Conservation (phyloP, 2,113 vertebrate genomes). For the Antigone vipio region DNA sequence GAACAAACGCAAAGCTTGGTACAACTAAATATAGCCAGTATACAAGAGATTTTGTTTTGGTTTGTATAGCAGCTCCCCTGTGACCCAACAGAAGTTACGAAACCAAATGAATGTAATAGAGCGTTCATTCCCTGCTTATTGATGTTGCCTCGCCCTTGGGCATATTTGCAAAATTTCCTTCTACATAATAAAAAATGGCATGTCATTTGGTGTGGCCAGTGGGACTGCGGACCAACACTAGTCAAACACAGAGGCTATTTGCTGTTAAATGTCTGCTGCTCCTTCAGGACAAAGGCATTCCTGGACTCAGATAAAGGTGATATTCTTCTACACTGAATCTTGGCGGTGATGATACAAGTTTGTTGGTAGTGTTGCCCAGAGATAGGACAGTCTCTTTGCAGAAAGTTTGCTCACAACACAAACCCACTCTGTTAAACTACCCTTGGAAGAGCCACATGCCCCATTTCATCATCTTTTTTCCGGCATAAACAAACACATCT, state of each 20-base stretch:
- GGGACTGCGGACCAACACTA: neutral
- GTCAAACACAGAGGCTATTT: neutral
- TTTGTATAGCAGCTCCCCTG: constrained; percentile 52
- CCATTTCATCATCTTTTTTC: neutral
- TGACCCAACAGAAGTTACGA: constrained; percentile 49
- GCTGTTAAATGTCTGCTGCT: neutral
- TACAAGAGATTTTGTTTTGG: constrained; percentile 32
- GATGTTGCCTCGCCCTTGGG: constrained; percentile 50
- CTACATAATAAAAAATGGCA: constrained; percentile 46
- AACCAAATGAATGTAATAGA: constrained; percentile 49
- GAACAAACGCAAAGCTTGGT: neutral
- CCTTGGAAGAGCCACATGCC: neutral
- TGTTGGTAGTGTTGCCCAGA: constrained; percentile 13
- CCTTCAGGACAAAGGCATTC: neutral
- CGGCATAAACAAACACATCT: neutral
- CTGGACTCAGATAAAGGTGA: neutral
- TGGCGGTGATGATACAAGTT: neutral
- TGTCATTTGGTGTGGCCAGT: neutral
- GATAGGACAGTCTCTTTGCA: neutral
- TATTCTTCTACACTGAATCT: neutral
- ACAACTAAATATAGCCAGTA: neutral
- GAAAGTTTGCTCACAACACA: neutral
- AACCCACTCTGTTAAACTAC: neutral
- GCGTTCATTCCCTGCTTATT: constrained; percentile 37
- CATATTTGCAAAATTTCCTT: constrained; percentile 53